A percentile compares a stretch with the other conserved stretches of the same genome.
phyloP scores from a whole-genome alignment of 2,797 vertebrate genomes.

The Carduelis carduelis region DNA sequence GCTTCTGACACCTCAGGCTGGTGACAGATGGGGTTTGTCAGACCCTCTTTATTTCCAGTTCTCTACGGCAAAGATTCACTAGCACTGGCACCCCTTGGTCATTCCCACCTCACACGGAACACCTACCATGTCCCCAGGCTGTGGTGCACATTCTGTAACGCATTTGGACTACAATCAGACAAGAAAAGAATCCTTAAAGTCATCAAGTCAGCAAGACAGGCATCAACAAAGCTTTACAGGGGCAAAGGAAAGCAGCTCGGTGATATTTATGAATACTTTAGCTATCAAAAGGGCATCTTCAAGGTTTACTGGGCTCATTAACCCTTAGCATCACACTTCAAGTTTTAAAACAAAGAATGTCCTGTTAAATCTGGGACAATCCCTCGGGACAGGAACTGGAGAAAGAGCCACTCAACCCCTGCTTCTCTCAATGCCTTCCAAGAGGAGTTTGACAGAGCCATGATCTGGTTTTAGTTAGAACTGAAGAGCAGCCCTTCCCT shows the following conservation, averaged over 20 bases:
- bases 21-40: not conserved
- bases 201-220: constrained; percentile 16
- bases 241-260: not conserved
- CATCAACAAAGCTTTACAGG: not conserved
- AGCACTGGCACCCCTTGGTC: not conserved
- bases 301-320: not conserved
- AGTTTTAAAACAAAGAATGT: not conserved
- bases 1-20: constrained; percentile 42
- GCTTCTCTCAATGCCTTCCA: not conserved
- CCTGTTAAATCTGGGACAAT: not conserved
- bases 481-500: not conserved
- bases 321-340: not conserved
- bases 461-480: not conserved
- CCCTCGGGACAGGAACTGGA: not conserved
- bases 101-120: not conserved
- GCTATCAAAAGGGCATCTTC: not conserved
- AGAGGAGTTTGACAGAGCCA: not conserved
- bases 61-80: constrained; percentile 29
- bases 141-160: constrained; percentile 27
- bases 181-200: constrained; percentile 50
- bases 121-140: constrained; percentile 40
- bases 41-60: constrained; percentile 50
- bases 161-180: constrained; percentile 40
- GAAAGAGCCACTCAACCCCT: not conserved
- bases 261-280: not conserved